Percentiles rank a stretch among this genome's conserved stretches.
phyloP scores from a whole-genome alignment of 2,888 invertebrate genomes.

The Osmoderma eremita region DNA sequence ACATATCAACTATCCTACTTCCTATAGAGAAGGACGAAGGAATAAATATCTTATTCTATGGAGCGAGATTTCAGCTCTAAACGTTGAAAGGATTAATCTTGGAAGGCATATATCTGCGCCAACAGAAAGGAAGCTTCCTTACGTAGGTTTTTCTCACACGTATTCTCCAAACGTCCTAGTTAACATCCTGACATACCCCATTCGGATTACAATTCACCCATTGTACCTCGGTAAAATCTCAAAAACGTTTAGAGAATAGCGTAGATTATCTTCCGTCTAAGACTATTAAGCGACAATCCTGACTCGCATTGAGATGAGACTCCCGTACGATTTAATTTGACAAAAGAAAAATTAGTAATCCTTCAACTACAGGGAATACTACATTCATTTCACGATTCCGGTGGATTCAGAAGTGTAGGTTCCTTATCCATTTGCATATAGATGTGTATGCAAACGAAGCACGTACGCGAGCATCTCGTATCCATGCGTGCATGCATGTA shows the following conservation, averaged over 20 bases:
- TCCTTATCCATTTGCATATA: background rate
- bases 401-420: background rate
- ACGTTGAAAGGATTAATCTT: no score
- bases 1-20: background rate
- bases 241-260: constrained; percentile 22
- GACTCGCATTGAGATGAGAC: constrained; percentile 18
- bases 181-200: constrained; percentile 7
- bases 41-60: background rate
- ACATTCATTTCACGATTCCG: constrained; percentile 3
- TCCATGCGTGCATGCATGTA: background rate
- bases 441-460: background rate
- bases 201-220: constrained; percentile 17
- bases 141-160: background rate
- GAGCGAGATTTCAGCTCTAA: no score
- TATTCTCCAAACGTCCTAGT: constrained; percentile 12
- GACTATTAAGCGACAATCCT: constrained; percentile 3
- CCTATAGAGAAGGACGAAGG: background rate
- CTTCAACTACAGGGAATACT: constrained; percentile 7
- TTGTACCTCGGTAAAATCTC: constrained; percentile 25
- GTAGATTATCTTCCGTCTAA: constrained; percentile 12
- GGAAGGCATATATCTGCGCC: no score
- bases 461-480: constrained; percentile 3
- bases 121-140: background rate
- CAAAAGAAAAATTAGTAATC: constrained; percentile 35
- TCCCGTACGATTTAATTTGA: constrained; percentile 10